Base-by-base conservation (phyloP, 2,888 invertebrate genomes). In the Pristionchus maxplancki region DNA sequence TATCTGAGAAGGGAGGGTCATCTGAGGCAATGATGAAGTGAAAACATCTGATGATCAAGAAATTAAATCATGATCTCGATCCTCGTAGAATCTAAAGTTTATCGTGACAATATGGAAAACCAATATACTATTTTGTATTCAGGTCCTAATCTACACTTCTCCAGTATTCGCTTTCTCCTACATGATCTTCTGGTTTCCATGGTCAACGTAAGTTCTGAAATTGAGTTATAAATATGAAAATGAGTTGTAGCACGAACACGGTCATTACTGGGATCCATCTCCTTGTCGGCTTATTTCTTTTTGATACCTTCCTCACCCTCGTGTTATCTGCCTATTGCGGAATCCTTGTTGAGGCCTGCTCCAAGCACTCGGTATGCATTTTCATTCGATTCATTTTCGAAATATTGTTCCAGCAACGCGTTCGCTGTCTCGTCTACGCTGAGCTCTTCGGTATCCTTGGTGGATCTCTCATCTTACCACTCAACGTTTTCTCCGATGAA, bases 281-380 rank as follows among this genome's bases (percentile, higher is more conserved):
- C 4, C 92, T 95, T 31, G 90, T 94, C 8, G 91, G 95, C 0
- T 91, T 95, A 50, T 95, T 95, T 91, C 93, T 95, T 71, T 95
- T 95, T 90, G 95, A 95, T 90, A 94, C 95, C 0, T 92, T 95
- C 88, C 94, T 95, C 83, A 95, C 95, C 6, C 94, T 95, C 86
- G 94, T 93, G 8, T 78, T 95, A 24, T 93, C 95, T 17, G 95
- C 95, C 1, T 93, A 93, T 48, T 95, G 95, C 89, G 94, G 95
- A 62, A 90, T 95, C 8, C 95, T 95, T 88, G 94, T 95, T 0
- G 95, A 95, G 89, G 91, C 95, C 58, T 93, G 94, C 11, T 85
- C 90, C 20, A 91, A 91, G 3, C 93, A 93, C 20, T 90, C 91
- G 9, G 86, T 71, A 24, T 5, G n/a, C n/a, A n/a, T n/a, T n/a